Conservation (phyloP, 1,140 invertebrate genomes). For the Lineus longissimus region DNA sequence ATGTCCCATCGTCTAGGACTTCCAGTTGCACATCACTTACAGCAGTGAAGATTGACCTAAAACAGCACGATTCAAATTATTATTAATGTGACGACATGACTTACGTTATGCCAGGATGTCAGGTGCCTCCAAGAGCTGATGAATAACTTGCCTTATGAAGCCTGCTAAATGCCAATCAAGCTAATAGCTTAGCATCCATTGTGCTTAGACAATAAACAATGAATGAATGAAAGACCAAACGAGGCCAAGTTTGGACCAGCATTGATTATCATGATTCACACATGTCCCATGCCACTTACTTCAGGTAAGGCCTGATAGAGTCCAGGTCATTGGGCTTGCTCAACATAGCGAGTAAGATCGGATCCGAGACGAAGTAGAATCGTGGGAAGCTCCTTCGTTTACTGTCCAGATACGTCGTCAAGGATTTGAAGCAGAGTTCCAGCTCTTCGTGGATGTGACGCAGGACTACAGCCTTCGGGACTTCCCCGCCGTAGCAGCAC, state of each 20-base stretch:
- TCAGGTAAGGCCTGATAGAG: conserved; percentile 47
- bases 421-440: conserved; percentile 53
- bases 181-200: no score
- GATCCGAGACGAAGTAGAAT: conserved; percentile 51
- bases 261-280: no score
- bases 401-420: conserved; percentile 50
- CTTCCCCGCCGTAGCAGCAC: conserved; percentile 52
- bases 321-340: conserved; percentile 49
- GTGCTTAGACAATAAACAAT: no score
- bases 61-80: no score
- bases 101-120: no score
- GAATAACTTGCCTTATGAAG: no score
- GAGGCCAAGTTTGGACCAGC: no score
- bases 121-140: no score
- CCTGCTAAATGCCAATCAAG: no score
- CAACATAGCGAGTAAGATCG: conserved; percentile 47
- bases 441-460: conserved; percentile 51
- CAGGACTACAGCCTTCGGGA: conserved; percentile 47
- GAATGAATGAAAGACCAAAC: no score
- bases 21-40: conserved; percentile 47
- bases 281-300: no score
- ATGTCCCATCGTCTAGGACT: background rate
- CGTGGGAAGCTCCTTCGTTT: conserved; percentile 49
- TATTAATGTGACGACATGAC: no score
- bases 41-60: conserved; percentile 46